These are phyloP conservation scores for Samia ricini DNA, from an alignment of 1,140 invertebrate species.

Conservation along the genomic window DNA sequence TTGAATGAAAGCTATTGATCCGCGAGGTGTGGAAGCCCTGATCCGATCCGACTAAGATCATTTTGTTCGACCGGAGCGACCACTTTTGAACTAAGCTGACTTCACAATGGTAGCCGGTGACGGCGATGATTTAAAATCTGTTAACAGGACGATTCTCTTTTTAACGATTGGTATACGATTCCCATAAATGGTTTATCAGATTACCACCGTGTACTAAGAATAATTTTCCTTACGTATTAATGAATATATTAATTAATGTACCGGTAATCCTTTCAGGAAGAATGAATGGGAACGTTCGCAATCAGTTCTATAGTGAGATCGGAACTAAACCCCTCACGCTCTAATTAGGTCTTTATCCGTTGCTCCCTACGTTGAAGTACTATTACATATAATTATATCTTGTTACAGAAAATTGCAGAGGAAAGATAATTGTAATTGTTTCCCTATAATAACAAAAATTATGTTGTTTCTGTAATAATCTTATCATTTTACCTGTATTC, in stretches of 20 bases:
- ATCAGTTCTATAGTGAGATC: conserved; percentile 30
- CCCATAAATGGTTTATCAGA: conserved; percentile 72
- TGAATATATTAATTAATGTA: neutral
- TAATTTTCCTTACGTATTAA: conserved; percentile 1
- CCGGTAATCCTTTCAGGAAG: conserved; percentile 7
- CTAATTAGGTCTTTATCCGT: conserved; percentile 51
- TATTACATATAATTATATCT: too few relatives aligned
- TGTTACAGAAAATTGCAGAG: too few relatives aligned
- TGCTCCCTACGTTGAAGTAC: conserved; percentile 33
- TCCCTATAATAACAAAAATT: too few relatives aligned
- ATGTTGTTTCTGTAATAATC: too few relatives aligned
- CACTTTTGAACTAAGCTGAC: conserved; percentile 75
- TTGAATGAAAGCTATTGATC: conserved; percentile 76
- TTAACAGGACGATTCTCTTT: conserved; percentile 76
- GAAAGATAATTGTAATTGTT: too few relatives aligned
- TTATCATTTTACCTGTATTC: too few relatives aligned
- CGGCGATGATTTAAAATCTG: conserved; percentile 77
- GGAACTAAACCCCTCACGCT: conserved; percentile 53
- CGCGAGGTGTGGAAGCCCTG: conserved; percentile 67
- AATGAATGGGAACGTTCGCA: neutral
- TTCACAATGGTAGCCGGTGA: conserved; percentile 69
- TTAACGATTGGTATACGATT: conserved; percentile 76
- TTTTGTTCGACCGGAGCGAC: conserved; percentile 72
- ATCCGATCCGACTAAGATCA: conserved; percentile 68
- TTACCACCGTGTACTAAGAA: conserved; percentile 57